phyloP scores from a whole-genome alignment of 2,888 invertebrate genomes.

The Ptychoptera albimana region DNA sequence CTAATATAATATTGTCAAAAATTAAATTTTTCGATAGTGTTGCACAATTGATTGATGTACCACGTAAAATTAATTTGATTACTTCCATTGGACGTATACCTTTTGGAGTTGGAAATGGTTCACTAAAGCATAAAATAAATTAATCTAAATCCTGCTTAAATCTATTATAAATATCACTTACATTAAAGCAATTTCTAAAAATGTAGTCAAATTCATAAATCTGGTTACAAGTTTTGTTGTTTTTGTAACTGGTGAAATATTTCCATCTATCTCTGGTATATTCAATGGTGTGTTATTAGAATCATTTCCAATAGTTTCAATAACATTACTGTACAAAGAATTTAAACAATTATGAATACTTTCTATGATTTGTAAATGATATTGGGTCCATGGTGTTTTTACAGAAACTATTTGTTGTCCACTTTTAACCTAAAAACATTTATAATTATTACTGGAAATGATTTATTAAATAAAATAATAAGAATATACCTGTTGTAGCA shows the following conservation, averaged over 20 bases:
- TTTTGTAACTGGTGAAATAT: conserved; percentile 16
- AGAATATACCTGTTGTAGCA: conserved; percentile 18
- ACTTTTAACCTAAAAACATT: conserved; percentile 17
- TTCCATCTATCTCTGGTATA: conserved; percentile 10
- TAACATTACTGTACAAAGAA: conserved; percentile 15
- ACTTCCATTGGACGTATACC: conserved; percentile 17
- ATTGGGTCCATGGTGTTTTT: conserved; percentile 19
- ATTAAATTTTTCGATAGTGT: conserved; percentile 17
- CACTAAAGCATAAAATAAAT: conserved; percentile 11
- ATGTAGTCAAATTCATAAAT: conserved; percentile 16
- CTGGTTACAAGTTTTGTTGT: conserved; percentile 15
- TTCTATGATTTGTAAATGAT: conserved; percentile 17
- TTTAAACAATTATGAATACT: conserved; percentile 16
- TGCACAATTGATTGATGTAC: conserved; percentile 17
- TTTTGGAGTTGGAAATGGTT: conserved; percentile 22
- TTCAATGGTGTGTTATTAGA: conserved; percentile 10
- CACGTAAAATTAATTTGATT: conserved; percentile 18
- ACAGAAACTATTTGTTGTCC: conserved; percentile 17
- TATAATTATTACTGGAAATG: not conserved
- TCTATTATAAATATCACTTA: not conserved
- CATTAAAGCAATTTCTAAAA: conserved; percentile 11
- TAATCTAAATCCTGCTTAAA: not conserved
- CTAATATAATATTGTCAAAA: conserved; percentile 19
- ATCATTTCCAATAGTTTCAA: conserved; percentile 16
- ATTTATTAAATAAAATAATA: not conserved